Evolutionary conservation across 2,797 vertebrate genomes (phyloP).

Genomic region (Lepilemur septentrionalis): DNA sequence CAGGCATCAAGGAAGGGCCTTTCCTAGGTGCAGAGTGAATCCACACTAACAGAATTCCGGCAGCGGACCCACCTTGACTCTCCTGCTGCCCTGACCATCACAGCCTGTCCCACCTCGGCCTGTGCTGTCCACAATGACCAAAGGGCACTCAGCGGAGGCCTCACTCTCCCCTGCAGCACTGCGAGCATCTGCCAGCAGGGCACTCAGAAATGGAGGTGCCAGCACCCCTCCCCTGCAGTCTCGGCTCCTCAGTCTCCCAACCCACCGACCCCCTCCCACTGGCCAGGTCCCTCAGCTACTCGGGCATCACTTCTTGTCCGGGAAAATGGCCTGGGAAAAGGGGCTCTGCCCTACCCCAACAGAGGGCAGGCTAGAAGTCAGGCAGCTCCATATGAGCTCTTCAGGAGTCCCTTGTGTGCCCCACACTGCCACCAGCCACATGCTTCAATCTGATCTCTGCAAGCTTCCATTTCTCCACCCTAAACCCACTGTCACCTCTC

Average conservation of each 20-base stretch:
- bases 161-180: background rate
- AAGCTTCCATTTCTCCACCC: background rate
- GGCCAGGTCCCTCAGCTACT: background rate
- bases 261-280: background rate
- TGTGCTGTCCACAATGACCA: background rate
- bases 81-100: background rate
- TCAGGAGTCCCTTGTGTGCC: background rate
- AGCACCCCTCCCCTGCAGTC: background rate
- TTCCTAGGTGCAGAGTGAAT: background rate
- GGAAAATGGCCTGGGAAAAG: background rate
- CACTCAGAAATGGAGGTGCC: background rate
- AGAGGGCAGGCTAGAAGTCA: background rate
- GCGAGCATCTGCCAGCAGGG: background rate
- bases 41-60: background rate
- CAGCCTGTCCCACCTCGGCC: background rate
- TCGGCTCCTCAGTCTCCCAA: too few species aligned
- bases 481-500: background rate
- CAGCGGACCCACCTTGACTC: background rate
- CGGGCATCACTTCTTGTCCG: background rate
- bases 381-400: background rate
- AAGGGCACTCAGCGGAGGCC: background rate
- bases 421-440: background rate
- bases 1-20: background rate
- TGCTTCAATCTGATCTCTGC: background rate
- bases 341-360: too few species aligned